These are phyloP conservation scores for Biston betularia DNA, from an alignment of 2,888 invertebrate species.

Conservation along the genomic window DNA sequence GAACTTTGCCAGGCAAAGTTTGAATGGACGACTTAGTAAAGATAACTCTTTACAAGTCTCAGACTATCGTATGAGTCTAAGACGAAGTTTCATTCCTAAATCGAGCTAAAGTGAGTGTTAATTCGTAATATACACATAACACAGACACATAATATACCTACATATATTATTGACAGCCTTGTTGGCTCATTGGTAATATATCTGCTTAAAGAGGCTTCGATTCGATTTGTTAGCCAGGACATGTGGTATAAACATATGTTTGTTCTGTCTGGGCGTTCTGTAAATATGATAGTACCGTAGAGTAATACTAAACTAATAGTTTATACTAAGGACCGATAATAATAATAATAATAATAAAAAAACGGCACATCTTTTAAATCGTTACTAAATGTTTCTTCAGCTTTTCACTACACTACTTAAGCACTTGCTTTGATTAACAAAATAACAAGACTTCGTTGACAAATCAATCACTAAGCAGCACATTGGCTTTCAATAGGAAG, in stretches of 20 bases:
- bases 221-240: too few species aligned
- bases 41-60: conserved; percentile 14
- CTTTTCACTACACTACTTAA: not conserved
- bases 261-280: too few species aligned
- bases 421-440: not conserved
- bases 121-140: too few species aligned
- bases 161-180: too few species aligned
- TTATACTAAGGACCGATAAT: not conserved
- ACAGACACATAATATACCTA: too few species aligned
- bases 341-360: not conserved
- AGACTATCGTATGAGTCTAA: conserved; percentile 1
- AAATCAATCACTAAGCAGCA: conserved; percentile 24
- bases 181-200: too few species aligned
- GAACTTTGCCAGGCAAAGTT: conserved; percentile 27
- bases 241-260: too few species aligned
- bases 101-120: not conserved
- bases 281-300: too few species aligned
- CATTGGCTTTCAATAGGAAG: conserved; percentile 31
- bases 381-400: not conserved
- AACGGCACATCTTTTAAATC: not conserved
- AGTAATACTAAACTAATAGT: too few species aligned
- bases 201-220: too few species aligned
- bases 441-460: not conserved
- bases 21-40: conserved; percentile 13
- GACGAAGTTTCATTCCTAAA: conserved; percentile 10